phyloP scores from a whole-genome alignment of 2,113 vertebrate genomes.

The Marmota flaviventris region DNA sequence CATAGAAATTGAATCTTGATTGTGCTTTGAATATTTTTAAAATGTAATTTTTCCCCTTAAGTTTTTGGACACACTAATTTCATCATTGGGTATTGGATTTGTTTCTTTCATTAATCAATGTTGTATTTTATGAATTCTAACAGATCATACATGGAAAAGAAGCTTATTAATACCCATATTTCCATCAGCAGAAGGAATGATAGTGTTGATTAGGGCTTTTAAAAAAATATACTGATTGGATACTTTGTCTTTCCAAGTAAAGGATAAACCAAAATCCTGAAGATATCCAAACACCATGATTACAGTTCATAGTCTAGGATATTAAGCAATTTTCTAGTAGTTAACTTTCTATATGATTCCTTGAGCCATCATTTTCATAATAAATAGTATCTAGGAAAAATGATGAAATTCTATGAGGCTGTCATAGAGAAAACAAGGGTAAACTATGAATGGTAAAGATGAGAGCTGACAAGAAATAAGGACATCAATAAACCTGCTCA shows the following conservation, averaged over 20 bases:
- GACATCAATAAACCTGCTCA: neutral
- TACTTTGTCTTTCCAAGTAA: constrained; percentile 32
- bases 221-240: constrained; percentile 54
- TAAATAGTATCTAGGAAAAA: constrained; percentile 25
- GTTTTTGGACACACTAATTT: constrained; percentile 52
- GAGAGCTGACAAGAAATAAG: neutral
- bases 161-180: constrained; percentile 65
- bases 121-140: constrained; percentile 57
- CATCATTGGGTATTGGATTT: constrained; percentile 34
- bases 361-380: constrained; percentile 26
- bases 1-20: constrained; percentile 42
- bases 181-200: constrained; percentile 42
- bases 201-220: constrained; percentile 26
- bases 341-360: constrained; percentile 47
- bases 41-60: neutral
- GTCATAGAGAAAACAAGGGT: neutral
- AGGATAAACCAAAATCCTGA: constrained; percentile 28
- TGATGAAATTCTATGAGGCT: neutral
- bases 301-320: constrained; percentile 23
- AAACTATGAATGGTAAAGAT: neutral
- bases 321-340: constrained; percentile 61
- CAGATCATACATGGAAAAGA: constrained; percentile 61
- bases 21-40: constrained; percentile 39
- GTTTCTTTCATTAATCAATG: constrained; percentile 71
- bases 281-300: constrained; percentile 37